Evolutionary conservation across 2,797 vertebrate species (phyloP).

Genomic region (Gymnothorax javanicus): DNA sequence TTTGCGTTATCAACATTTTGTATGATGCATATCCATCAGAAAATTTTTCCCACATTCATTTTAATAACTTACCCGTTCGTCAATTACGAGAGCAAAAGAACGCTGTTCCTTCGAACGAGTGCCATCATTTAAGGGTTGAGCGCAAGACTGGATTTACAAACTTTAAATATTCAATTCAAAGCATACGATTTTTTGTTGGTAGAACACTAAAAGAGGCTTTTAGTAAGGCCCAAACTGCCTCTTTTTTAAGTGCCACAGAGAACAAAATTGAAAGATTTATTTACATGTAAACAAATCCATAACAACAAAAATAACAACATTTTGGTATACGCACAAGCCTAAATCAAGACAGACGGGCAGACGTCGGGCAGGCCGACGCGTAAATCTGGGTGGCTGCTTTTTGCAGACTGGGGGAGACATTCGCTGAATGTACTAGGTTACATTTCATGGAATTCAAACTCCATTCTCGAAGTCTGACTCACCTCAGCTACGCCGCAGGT

Average conservation of each 20-base stretch:
- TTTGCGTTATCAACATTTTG: too few species aligned
- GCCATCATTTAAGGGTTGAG: too few species aligned
- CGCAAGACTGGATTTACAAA: too few species aligned
- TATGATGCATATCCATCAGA: too few species aligned
- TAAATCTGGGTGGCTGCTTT: neutral
- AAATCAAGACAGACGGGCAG: neutral
- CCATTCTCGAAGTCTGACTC: neutral
- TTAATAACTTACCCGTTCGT: too few species aligned
- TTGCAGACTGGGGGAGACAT: neutral
- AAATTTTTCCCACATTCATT: too few species aligned
- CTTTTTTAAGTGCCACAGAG: neutral
- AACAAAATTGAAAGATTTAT: neutral
- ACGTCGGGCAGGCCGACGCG: neutral
- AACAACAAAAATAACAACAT: neutral
- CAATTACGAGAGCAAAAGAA: too few species aligned
- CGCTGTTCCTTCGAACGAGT: too few species aligned
- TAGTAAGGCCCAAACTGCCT: neutral
- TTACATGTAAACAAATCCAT: neutral
- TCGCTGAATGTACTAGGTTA: too few species aligned
- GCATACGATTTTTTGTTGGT: neutral
- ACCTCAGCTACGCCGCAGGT: neutral
- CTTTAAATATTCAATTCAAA: neutral
- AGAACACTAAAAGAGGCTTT: neutral
- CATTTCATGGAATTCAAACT: too few species aligned
- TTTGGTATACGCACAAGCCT: too few species aligned